phyloP scores from a whole-genome alignment of 2,888 invertebrate species.

The Cyrtodaria siliqua region DNA sequence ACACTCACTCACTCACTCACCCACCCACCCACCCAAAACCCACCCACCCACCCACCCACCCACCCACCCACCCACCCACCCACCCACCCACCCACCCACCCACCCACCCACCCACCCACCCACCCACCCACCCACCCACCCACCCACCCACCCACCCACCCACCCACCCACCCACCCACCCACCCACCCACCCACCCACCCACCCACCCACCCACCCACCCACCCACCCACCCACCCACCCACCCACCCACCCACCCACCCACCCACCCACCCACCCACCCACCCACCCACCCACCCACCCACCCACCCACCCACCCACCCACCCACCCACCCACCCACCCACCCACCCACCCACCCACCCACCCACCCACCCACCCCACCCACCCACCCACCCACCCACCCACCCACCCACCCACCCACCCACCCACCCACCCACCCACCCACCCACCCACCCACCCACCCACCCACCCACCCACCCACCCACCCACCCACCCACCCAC shows the following conservation, averaged over 20 bases:
- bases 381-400: no score
- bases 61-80: slow-evolving; percentile 3
- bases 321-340: slow-evolving; percentile 3
- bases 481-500: slow-evolving; percentile 3
- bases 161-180: slow-evolving; percentile 3
- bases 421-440: slow-evolving; percentile 3
- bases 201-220: slow-evolving; percentile 3
- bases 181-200: slow-evolving; percentile 3
- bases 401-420: no score
- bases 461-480: slow-evolving; percentile 1
- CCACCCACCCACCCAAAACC: no score
- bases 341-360: no score
- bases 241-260: slow-evolving; percentile 3
- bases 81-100: slow-evolving; percentile 3
- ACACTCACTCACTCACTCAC: no score
- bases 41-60: slow-evolving; percentile 3
- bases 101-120: slow-evolving; percentile 3
- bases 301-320: slow-evolving; percentile 3
- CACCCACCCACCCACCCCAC: no score
- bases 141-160: slow-evolving; percentile 3
- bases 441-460: background rate
- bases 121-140: slow-evolving; percentile 3
- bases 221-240: slow-evolving; percentile 3
- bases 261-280: slow-evolving; percentile 3
- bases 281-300: slow-evolving; percentile 3